These are phyloP conservation scores for Hirtodrosophila confusa DNA, from an alignment of 2,888 invertebrate species.

Conservation along the genomic window DNA sequence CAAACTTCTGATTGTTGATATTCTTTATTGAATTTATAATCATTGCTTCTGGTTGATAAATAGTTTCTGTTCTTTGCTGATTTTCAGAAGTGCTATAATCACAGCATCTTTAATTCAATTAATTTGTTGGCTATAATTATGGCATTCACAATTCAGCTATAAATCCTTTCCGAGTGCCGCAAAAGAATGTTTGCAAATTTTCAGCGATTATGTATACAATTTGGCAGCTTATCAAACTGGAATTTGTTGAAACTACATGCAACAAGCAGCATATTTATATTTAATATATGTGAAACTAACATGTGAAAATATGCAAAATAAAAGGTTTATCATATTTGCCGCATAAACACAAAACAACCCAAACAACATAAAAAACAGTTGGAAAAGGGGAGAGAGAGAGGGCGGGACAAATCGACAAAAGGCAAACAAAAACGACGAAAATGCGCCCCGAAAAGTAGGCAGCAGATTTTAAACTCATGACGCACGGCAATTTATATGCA, in stretches of 20 bases:
- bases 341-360: slow-evolving; percentile 24
- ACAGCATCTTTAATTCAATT: too few relatives aligned
- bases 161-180: neutral
- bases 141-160: too few relatives aligned
- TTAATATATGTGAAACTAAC: slow-evolving; percentile 23
- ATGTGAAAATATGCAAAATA: slow-evolving; percentile 33
- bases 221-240: slow-evolving; percentile 24
- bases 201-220: slow-evolving; percentile 36
- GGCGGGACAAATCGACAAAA: slow-evolving; percentile 7
- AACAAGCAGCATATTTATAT: slow-evolving; percentile 30
- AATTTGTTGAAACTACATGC: slow-evolving; percentile 29
- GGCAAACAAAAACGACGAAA: slow-evolving; percentile 5
- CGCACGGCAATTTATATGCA: slow-evolving; percentile 57
- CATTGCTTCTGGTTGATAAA: slow-evolving; percentile 12
- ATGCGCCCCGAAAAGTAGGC: slow-evolving; percentile 62
- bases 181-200: slow-evolving; percentile 17
- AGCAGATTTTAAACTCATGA: slow-evolving; percentile 61
- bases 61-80: neutral
- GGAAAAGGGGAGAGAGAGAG: neutral
- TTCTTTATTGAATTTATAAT: slow-evolving; percentile 33
- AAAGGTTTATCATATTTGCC: slow-evolving; percentile 28
- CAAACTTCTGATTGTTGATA: slow-evolving; percentile 36
- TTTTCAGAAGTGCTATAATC: too few relatives aligned
- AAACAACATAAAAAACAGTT: slow-evolving; percentile 21
- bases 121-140: too few relatives aligned